Evolutionary conservation across 2,797 vertebrate species (phyloP).

Genomic region (Pseudochromis fuscus): DNA sequence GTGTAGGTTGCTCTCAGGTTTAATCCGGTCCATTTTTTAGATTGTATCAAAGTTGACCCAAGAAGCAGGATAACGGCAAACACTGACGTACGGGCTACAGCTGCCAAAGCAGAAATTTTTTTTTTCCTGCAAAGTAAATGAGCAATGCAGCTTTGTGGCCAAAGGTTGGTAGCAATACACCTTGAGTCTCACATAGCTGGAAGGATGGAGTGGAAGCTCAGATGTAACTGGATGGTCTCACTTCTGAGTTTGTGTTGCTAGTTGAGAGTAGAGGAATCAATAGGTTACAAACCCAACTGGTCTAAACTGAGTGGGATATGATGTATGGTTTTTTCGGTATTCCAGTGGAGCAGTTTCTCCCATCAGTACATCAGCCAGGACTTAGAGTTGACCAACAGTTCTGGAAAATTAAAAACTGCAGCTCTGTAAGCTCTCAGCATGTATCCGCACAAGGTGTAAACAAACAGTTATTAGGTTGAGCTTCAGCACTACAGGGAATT

Average conservation of each 20-base stretch:
- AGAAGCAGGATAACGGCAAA: constrained; percentile 17
- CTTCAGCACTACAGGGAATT: constrained; percentile 26
- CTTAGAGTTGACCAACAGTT: constrained; percentile 15
- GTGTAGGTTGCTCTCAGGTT: constrained; percentile 31
- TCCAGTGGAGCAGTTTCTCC: neutral
- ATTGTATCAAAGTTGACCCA: constrained; percentile 41
- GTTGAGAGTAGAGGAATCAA: neutral
- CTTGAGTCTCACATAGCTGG: constrained; percentile 1
- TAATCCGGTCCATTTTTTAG: constrained; percentile 32
- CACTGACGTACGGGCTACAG: constrained; percentile 26
- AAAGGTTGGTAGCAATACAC: constrained; percentile 16
- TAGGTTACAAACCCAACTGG: constrained; percentile 2
- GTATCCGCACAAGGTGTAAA: constrained; percentile 26
- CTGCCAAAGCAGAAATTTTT: constrained; percentile 44
- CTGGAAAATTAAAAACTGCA: constrained; percentile 30
- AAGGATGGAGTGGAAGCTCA: neutral
- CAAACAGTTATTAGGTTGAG: constrained; percentile 41
- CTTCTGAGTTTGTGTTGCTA: neutral
- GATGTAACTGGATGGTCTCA: neutral
- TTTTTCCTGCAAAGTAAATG: constrained; percentile 47
- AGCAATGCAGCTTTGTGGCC: constrained; percentile 34
- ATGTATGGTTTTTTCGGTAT: neutral
- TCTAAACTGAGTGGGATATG: neutral
- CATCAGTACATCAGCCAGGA: constrained; percentile 5
- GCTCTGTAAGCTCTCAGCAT: neutral